phyloP scores from a whole-genome alignment of 2,797 vertebrate genomes.

The Hozukius guyotensis region DNA sequence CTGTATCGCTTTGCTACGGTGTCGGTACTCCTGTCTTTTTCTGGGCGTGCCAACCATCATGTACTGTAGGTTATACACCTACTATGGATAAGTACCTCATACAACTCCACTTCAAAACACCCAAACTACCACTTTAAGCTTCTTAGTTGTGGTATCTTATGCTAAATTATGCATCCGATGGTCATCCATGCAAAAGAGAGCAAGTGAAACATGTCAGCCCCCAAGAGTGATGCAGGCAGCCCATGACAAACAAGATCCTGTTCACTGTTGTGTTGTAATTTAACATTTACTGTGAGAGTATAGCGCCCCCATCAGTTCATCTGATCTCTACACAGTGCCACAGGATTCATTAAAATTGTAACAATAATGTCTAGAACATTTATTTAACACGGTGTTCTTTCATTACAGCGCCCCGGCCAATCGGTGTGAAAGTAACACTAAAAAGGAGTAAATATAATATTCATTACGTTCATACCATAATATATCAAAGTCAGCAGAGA shows the following conservation, averaged over 20 bases:
- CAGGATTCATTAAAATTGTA: not conserved
- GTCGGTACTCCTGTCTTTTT: too few relatives aligned
- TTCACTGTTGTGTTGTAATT: not conserved
- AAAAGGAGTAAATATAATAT: not conserved
- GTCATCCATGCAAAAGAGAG: slow-evolving; percentile 28
- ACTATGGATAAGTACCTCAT: too few relatives aligned
- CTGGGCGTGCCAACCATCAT: too few relatives aligned
- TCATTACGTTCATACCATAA: not conserved
- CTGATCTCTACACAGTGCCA: not conserved
- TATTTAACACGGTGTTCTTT: not conserved
- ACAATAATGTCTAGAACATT: not conserved
- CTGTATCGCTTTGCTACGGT: too few relatives aligned
- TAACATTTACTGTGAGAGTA: not conserved
- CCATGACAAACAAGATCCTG: not conserved
- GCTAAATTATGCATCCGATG: slow-evolving; percentile 19
- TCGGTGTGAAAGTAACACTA: not conserved
- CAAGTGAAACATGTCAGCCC: slow-evolving; percentile 8
- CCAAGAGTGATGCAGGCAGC: not conserved
- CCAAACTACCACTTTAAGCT: not conserved
- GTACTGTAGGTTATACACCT: too few relatives aligned
- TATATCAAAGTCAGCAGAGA: not conserved
- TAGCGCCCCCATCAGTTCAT: not conserved
- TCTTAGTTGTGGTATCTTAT: not conserved
- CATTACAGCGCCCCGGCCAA: not conserved
- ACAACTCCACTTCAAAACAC: too few relatives aligned